Evolutionary conservation across 2,797 vertebrate species (phyloP), one percentile per base, ranked within the genome.

Genomic region (Gymnodraco acuticeps): DNA sequence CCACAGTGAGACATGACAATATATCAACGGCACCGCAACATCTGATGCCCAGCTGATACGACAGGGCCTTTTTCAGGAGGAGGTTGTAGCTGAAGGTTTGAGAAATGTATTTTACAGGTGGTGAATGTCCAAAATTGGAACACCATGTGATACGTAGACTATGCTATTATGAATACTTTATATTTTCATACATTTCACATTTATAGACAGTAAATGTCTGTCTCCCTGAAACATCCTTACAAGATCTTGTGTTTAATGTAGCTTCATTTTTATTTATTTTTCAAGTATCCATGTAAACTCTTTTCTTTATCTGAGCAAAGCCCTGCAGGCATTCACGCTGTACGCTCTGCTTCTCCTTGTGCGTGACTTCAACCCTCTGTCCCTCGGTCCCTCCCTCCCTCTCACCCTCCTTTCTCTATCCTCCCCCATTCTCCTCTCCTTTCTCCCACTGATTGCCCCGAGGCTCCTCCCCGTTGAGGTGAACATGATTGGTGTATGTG

Each of bases 401-500:
- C 84, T 81, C 81, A 70, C 73, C 61, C 83, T 73, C 59, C 69
- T 80, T 86, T 89, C 65, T 67, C 75, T 82, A 9, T 85, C 88
- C 83, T 86, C 81, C 87, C 77, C 74, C 77, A 77, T 87, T 71
- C 80, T 83, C 77, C 77, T 77, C 73, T 84, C 73, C 54, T 84
- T 88, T 85, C 60, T 87, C 73, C 74, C 53, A 45, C 87, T 90
- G 91, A 91, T 93, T 93, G 78, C 77, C 90, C 77, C 0, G 2
- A 86, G 87, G 86, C 76, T 85, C 86, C 88, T 90, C 87, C 90
- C 68, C 52, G 68, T 85, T 86, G 79, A 88, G 89, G 87, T 91
- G 89, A 83, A 87, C 79, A 71, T 81, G 82, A 82, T 83, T 85
- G 65, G 81, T 84, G 84, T 75, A 50, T 79, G 38, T 65, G 59